Evolutionary conservation across 2,797 vertebrate genomes (phyloP).

Genomic region (Astyanax mexicanus): DNA sequence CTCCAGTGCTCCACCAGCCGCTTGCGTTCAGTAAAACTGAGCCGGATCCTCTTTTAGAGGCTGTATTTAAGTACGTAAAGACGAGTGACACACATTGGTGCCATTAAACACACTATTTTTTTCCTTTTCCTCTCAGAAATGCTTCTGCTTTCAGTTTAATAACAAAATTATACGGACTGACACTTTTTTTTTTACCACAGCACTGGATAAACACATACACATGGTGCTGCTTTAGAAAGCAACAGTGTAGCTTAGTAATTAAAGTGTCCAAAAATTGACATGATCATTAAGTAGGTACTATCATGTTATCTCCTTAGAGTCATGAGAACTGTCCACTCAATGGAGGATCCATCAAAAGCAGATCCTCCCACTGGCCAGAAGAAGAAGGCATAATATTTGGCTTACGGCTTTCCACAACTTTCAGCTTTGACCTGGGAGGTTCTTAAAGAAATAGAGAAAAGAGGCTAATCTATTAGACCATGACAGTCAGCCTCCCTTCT

Average conservation of each 20-base stretch:
- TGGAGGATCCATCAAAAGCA: conserved; percentile 45
- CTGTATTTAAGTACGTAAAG: no score
- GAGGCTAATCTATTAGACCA: conserved; percentile 52
- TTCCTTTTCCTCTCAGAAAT: no score
- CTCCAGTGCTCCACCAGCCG: no score
- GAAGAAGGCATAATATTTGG: conserved; percentile 44
- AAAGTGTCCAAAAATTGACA: conserved; percentile 24
- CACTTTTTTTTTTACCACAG: conserved; percentile 16
- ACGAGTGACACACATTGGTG: no score
- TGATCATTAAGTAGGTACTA: conserved; percentile 20
- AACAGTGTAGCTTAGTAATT: background rate
- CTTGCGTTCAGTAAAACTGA: no score
- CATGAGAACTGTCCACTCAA: conserved; percentile 24
- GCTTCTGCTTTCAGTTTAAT: no score
- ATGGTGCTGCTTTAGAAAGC: conserved; percentile 25
- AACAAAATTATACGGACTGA: no score
- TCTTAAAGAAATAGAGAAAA: conserved; percentile 33
- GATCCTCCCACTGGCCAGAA: conserved; percentile 32
- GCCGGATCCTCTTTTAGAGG: no score
- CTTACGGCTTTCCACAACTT: conserved; percentile 48
- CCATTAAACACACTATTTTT: no score
- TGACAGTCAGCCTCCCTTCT: conserved; percentile 13
- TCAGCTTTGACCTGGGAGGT: background rate
- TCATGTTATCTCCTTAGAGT: conserved; percentile 14
- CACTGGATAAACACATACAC: conserved; percentile 19